Conservation (phyloP, 2,888 invertebrate genomes). For the Drosophila nr. medialis region DNA sequence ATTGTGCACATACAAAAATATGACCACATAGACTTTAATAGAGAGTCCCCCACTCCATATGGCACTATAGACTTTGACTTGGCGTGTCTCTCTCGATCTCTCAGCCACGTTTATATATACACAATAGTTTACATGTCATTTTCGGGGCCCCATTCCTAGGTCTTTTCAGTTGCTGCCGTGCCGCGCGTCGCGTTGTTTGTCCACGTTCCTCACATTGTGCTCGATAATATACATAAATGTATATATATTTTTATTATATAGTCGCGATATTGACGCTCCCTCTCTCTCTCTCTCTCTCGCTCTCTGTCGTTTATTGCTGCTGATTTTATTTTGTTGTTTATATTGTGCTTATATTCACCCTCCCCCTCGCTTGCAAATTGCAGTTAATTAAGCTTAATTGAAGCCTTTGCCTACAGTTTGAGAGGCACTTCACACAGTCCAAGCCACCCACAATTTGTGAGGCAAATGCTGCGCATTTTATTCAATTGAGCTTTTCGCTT, state of each 20-base stretch:
- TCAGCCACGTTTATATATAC: conserved; percentile 13
- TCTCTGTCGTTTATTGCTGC: neutral
- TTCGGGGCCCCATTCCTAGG: conserved; percentile 50
- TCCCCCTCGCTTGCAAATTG: conserved; percentile 56
- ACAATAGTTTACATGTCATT: conserved; percentile 37
- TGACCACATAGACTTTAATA: conserved; percentile 26
- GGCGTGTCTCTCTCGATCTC: conserved; percentile 27
- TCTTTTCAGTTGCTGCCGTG: conserved; percentile 61
- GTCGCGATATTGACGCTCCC: conserved; percentile 11
- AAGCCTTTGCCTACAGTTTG: conserved; percentile 62
- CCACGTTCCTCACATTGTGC: conserved; percentile 25
- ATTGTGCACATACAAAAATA: conserved; percentile 64
- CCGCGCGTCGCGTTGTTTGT: conserved; percentile 64
- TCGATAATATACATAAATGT: conserved; percentile 16
- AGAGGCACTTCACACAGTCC: conserved; percentile 30
- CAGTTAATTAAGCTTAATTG: conserved; percentile 75
- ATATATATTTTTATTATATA: conserved; percentile 29
- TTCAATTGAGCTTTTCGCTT: conserved; percentile 72
- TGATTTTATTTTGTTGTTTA: conserved; percentile 36
- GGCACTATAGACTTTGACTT: conserved; percentile 50
- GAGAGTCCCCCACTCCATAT: conserved; percentile 44
- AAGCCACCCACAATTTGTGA: conserved; percentile 42
- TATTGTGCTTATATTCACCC: conserved; percentile 6
- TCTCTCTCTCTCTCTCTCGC: neutral
- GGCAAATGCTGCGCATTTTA: conserved; percentile 34